phyloP scores from a whole-genome alignment of 2,888 invertebrate genomes.

The Mesoligia furuncula region DNA sequence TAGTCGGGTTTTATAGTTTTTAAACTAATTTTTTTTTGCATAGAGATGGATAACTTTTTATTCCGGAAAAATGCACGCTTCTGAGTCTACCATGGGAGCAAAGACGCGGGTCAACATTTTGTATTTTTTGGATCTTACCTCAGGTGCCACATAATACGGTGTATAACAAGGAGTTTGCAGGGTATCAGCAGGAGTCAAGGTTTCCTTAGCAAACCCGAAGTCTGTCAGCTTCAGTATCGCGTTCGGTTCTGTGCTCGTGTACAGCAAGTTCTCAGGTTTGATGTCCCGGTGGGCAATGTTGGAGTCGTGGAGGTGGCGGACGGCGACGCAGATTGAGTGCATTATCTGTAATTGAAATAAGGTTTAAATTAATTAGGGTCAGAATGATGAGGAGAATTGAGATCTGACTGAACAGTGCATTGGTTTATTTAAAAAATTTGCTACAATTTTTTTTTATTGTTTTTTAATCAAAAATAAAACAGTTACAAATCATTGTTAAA shows the following conservation, averaged over 20 bases:
- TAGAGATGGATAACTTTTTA: too few species aligned
- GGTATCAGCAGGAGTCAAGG: constrained; percentile 94
- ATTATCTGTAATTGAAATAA: constrained; percentile 92
- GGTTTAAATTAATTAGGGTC: background rate
- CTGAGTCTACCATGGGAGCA: too few species aligned
- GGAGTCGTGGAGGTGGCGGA: constrained; percentile 97
- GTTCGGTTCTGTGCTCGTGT: constrained; percentile 93
- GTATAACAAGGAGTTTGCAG: constrained; percentile 99
- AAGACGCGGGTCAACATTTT: background rate
- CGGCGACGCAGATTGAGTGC: constrained; percentile 98
- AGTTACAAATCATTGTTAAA: too few species aligned
- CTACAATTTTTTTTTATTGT: too few species aligned
- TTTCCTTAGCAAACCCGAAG: constrained; percentile 99
- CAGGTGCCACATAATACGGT: constrained; percentile 97
- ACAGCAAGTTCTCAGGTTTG: constrained; percentile 99
- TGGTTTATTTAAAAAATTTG: too few species aligned
- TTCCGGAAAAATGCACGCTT: too few species aligned
- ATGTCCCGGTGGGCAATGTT: constrained; percentile 99
- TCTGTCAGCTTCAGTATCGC: constrained; percentile 99
- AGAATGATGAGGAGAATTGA: background rate
- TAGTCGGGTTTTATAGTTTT: too few species aligned
- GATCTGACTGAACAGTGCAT: too few species aligned
- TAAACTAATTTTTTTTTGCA: too few species aligned
- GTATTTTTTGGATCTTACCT: constrained; percentile 73
- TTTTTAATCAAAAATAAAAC: too few species aligned